Evolutionary conservation across 2,797 vertebrate genomes (phyloP).

Genomic region (Luscinia luscinia): DNA sequence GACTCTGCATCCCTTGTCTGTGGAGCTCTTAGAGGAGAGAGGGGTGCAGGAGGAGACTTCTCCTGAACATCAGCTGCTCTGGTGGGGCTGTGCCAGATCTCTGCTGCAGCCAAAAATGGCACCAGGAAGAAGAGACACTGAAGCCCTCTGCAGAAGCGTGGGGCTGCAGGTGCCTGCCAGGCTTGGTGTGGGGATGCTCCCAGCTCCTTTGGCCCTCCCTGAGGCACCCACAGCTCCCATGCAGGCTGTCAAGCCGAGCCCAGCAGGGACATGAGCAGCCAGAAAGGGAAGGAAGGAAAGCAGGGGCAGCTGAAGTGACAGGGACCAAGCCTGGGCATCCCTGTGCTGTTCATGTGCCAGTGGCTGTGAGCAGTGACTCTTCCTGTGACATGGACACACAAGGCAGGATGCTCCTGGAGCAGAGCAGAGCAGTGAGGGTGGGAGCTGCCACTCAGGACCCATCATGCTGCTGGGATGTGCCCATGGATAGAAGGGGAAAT

Average conservation of each 20-base stretch:
- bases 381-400: accelerated
- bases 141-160: accelerated
- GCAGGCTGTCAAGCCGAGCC: accelerated
- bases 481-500: not conserved
- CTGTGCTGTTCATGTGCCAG: not conserved
- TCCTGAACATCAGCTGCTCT: not conserved
- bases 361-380: not conserved
- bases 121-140: accelerated
- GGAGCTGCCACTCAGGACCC: not conserved
- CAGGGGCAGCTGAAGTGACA: accelerated
- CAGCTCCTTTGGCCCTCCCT: not conserved
- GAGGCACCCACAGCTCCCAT: not conserved
- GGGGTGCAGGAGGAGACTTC: not conserved
- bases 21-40: not conserved
- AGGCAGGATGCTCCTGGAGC: not conserved
- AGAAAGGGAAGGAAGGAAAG: not conserved
- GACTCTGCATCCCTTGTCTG: too few relatives aligned
- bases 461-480: not conserved
- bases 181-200: not conserved
- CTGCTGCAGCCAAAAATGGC: not conserved
- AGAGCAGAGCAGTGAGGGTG: not conserved
- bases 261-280: not conserved
- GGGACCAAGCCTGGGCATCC: not conserved
- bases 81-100: not conserved
- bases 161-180: not conserved